Evolutionary conservation across 2,888 invertebrate species (phyloP).

Genomic region (Cinara cedri): DNA sequence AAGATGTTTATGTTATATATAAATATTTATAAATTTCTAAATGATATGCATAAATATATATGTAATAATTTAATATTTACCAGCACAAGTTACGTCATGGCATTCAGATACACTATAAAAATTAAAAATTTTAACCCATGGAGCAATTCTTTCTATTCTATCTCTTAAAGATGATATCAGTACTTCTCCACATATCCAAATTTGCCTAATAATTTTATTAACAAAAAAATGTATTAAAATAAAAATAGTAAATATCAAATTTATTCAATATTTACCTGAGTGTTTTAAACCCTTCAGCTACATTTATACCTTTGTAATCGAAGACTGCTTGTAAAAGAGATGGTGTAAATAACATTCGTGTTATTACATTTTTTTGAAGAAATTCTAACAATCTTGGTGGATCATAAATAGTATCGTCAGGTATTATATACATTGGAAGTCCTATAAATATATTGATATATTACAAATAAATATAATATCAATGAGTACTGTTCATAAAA

Average conservation of each 20-base stretch:
- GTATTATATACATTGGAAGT: constrained; percentile 60
- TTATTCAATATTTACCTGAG: constrained; percentile 40
- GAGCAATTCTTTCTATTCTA: constrained; percentile 58
- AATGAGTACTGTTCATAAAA: too few species aligned
- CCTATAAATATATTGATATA: constrained; percentile 57
- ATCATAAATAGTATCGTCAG: constrained; percentile 61
- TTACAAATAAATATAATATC: too few species aligned
- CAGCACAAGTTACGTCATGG: constrained; percentile 60
- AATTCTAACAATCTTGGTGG: constrained; percentile 59
- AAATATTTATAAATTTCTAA: too few species aligned
- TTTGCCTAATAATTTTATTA: constrained; percentile 58
- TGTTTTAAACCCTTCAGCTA: constrained; percentile 53
- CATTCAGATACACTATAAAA: constrained; percentile 61
- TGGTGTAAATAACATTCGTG: constrained; percentile 61
- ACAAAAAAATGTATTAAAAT: constrained; percentile 1
- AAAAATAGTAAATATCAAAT: not conserved
- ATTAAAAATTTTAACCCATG: constrained; percentile 60
- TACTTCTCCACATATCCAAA: constrained; percentile 61
- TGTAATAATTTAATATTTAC: constrained; percentile 53
- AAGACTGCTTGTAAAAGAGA: constrained; percentile 60
- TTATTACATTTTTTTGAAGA: constrained; percentile 59
- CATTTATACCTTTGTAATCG: constrained; percentile 59
- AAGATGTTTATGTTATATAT: too few species aligned
- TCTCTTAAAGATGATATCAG: constrained; percentile 60
- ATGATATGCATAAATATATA: too few species aligned